Base-by-base conservation (phyloP, 2,797 vertebrate species). In the Fundulus diaphanus region DNA sequence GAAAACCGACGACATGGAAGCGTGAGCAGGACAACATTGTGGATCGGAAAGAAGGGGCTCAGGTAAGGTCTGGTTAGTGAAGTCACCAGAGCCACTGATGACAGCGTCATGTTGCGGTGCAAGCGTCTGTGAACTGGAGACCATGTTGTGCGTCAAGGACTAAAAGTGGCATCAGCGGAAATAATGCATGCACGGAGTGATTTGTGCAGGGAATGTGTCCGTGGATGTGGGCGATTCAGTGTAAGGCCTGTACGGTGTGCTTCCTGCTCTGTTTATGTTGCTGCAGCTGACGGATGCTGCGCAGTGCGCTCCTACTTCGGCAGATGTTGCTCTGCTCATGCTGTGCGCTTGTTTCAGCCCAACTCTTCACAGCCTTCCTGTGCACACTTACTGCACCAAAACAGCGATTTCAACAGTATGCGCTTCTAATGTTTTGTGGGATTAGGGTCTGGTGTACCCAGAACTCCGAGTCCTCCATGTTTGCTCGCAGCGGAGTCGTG, bases 51-150 rank as follows among this genome's bases (percentile, higher is more conserved):
- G 42, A 70, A 68, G 81, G 82, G 68, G 68, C 78, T 22, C 78
- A 90, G 94, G 93, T 94, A 91, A 86, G 89, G 1, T 76, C 69
- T 46, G 67, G 35, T 66, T 70, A 46, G n/a, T 61, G 61, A 72
- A 11, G 31, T 3, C 35, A 40, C 7, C 68, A 56, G 63, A n/a
- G 37, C 63, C 24, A n/a, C 71, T 20, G 66, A 27, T 31, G 27
- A 0, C 16, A 63, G 54, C 22, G 73, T 70, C 77, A 27, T 70
- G 61, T 63, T 82, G 61, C 46, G 8, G 48, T 40, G 59, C 66
- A 73, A 70, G 79, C 68, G 37, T 63, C 31, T 59, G 52, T 46
- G 27, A 24, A 57, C 24, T 61, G 76, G 40, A n/a, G n/a, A 52
- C 31, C 3, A 27, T 52, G 76, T 9, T 63, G 51, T 72, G 77